Percentiles rank a stretch among this genome's conserved stretches.
These are phyloP conservation scores for Phyto melanocephala DNA, from an alignment of 2,888 invertebrate species.

Conservation along the genomic window DNA sequence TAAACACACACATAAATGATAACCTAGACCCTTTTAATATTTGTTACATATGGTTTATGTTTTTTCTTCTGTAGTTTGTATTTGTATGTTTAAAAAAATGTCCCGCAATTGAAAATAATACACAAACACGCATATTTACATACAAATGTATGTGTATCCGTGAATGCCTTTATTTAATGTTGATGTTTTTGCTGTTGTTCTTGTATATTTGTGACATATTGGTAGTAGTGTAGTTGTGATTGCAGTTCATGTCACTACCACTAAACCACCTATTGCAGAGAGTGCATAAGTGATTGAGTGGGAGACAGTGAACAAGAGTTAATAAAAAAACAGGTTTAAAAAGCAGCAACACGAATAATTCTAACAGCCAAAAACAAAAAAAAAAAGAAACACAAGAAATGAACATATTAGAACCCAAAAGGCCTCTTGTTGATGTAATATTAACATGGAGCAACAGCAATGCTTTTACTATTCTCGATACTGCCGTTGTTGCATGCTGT, in stretches of 20 bases:
- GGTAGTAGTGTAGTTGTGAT: neutral
- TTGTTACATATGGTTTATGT: conserved; percentile 12
- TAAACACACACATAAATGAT: too few relatives aligned
- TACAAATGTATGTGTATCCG: too few relatives aligned
- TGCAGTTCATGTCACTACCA: neutral
- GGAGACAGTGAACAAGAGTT: conserved; percentile 33
- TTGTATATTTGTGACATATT: neutral
- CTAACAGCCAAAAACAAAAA: neutral
- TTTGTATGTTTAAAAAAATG: conserved; percentile 5
- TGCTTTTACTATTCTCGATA: conserved; percentile 3
- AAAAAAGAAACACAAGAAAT: neutral
- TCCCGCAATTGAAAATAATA: neutral
- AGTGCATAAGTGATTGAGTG: conserved; percentile 1
- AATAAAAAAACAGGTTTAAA: neutral
- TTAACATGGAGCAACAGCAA: neutral
- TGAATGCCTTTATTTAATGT: conserved; percentile 9
- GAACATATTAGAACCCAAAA: conserved; percentile 20
- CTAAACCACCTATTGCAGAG: too few relatives aligned
- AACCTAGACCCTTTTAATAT: conserved; percentile 47
- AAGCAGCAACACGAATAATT: conserved; percentile 2
- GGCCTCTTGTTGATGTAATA: conserved; percentile 46
- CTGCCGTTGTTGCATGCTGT: conserved; percentile 42
- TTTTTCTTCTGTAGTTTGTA: conserved; percentile 12
- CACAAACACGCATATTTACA: conserved; percentile 5
- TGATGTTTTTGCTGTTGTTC: neutral